Evolutionary conservation across 2,888 invertebrate genomes (phyloP).

Genomic region (Orchestes rusci): DNA sequence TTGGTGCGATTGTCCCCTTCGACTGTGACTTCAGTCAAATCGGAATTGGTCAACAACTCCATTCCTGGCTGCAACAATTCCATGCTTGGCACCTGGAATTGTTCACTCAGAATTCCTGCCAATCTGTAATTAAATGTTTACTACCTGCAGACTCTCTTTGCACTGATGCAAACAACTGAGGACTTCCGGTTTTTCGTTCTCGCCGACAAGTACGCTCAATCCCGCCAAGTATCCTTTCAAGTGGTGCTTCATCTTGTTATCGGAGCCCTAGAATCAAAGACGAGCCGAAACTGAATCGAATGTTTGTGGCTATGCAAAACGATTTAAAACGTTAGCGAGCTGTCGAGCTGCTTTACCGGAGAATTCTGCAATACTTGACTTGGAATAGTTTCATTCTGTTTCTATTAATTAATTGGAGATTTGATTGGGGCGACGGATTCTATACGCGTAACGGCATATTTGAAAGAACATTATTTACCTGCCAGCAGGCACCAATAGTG

Average conservation of each 20-base stretch:
- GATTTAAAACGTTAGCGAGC: too few relatives aligned
- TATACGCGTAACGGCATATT: too few relatives aligned
- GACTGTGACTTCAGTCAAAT: conserved; percentile 82
- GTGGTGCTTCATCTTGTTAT: conserved; percentile 84
- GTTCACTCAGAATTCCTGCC: neutral
- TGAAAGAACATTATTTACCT: conserved; percentile 49
- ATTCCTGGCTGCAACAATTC: conserved; percentile 71
- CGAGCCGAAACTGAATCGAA: conserved; percentile 3
- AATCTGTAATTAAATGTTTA: conserved; percentile 20
- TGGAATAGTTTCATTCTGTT: too few relatives aligned
- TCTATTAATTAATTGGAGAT: too few relatives aligned
- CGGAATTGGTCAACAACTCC: conserved; percentile 65
- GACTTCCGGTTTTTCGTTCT: conserved; percentile 65
- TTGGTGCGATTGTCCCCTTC: conserved; percentile 88
- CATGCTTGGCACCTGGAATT: conserved; percentile 57
- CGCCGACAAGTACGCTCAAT: conserved; percentile 69
- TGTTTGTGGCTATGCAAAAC: conserved; percentile 5
- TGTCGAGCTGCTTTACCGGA: too few relatives aligned
- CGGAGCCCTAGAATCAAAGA: conserved; percentile 54
- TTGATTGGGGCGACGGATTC: too few relatives aligned
- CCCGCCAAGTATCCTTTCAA: conserved; percentile 86
- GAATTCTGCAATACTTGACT: too few relatives aligned
- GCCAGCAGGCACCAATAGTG: conserved; percentile 97
- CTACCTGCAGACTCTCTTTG: conserved; percentile 65
- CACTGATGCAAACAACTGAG: conserved; percentile 73